Evolutionary conservation across 2,888 invertebrate genomes (phyloP), one percentile per base, ranked within the genome.

Genomic region (Rugalucina vietnamica): DNA sequence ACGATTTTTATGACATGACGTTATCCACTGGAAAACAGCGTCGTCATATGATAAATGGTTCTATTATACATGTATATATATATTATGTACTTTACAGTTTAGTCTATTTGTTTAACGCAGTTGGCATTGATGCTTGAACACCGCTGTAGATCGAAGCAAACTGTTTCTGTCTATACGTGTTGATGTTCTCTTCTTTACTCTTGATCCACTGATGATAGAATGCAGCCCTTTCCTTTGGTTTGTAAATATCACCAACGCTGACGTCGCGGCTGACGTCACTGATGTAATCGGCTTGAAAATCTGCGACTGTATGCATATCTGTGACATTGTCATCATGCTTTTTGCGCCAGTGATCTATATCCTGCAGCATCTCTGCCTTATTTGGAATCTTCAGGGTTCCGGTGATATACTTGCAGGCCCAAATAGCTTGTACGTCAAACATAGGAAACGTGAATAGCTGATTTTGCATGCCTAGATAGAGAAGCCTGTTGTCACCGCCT

Each of bases 221-320:
- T 37, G 83, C 0, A 24, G 70, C 70, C 1, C 34, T 21, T 0
- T 50, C 54, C 12, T 81, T 79, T 3, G 50, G 36, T n/a, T 65
- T 75, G 1, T 76, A 70, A 60, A 39, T n/a, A 5, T 70, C 27
- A 39, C 82, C 84, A 4, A 21, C 4, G 4, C 81, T 79, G 10
- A 73, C 50, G 27, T 65, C 81, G 18, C 39, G 36, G 43, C 86
- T 54, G 0, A 87, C 74, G 49, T 89, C 86, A 21, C 24, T 34
- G 0, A 89, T 29, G 49, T 76, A 84, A 14, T 84, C 82, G 0
- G 87, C 39, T 72, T 89, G 87, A 18, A 84, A 79, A 29, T 81
- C 81, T 2, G 87, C 84, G 2, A 81, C 84, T 0, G 86, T 82
- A 36, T 81, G 76, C 0, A 24, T 43, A n/a, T 32, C 57, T 10